Evolutionary conservation across 2,113 vertebrate species (phyloP).

Genomic region (Spea multiplicata): DNA sequence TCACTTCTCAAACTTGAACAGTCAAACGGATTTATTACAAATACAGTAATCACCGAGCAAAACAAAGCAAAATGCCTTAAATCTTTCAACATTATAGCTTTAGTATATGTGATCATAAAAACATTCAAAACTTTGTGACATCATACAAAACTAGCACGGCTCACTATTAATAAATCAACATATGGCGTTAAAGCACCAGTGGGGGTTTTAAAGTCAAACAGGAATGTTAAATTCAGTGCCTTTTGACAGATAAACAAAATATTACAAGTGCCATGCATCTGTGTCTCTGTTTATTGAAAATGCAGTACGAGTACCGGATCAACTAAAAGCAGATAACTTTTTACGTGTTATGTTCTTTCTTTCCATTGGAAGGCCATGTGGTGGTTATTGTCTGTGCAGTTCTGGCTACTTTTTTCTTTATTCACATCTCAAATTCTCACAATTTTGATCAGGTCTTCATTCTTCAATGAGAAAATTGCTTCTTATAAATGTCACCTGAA

Average conservation of each 20-base stretch:
- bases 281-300: neutral
- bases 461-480: too few relatives aligned
- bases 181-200: neutral
- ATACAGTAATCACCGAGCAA: neutral
- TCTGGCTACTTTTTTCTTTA: too few relatives aligned
- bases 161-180: neutral
- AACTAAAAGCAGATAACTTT: constrained; percentile 5
- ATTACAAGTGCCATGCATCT: constrained; percentile 15
- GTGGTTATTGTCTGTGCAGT: too few relatives aligned
- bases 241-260: neutral
- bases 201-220: neutral
- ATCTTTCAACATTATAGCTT: neutral
- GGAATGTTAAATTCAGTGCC: neutral
- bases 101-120: constrained; percentile 4
- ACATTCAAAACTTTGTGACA: neutral
- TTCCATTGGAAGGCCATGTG: neutral
- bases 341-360: neutral
- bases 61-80: neutral
- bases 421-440: too few relatives aligned
- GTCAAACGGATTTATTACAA: neutral
- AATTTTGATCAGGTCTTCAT: too few relatives aligned
- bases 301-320: neutral
- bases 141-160: neutral
- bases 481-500: too few relatives aligned
- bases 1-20: too few relatives aligned